Conservation (phyloP, 37 sponge, comb jelly and placozoan genomes). For the Cladorhizidae sp. region DNA sequence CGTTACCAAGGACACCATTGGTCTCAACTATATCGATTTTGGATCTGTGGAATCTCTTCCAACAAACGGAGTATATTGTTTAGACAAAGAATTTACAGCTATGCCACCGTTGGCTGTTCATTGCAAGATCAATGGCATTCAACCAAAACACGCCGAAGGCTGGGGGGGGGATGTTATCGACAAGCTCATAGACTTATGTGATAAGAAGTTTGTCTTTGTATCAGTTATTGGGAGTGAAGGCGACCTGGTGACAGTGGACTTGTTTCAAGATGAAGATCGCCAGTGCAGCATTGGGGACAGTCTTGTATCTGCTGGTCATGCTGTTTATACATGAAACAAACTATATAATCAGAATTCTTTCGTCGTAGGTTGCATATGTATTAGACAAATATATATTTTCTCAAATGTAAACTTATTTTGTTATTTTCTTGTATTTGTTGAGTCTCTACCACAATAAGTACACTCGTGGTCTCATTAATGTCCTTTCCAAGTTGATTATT, state of each 20-base stretch:
- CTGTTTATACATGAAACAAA: background rate
- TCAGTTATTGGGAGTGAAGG: background rate
- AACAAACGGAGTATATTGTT: background rate
- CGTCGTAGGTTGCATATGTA: too few species aligned
- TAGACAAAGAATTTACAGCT: background rate
- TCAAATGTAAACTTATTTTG: too few species aligned
- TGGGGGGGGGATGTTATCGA: constrained; percentile 1
- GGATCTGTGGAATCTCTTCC: constrained; percentile 38
- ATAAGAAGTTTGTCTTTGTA: background rate
- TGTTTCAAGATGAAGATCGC: background rate
- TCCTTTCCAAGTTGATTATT: too few species aligned
- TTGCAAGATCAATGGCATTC: constrained; percentile 10
- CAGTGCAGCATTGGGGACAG: background rate
- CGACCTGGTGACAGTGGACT: too few species aligned
- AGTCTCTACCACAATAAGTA: too few species aligned
- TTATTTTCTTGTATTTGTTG: too few species aligned
- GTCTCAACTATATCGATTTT: constrained; percentile 54
- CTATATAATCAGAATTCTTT: too few species aligned
- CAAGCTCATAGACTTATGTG: background rate
- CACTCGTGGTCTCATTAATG: too few species aligned
- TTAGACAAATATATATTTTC: too few species aligned
- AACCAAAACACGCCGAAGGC: background rate
- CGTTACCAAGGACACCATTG: background rate
- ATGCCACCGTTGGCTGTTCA: constrained; percentile 18
- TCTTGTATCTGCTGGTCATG: background rate